Conservation (phyloP, 2,113 vertebrate species). For the Xerus inauris region DNA sequence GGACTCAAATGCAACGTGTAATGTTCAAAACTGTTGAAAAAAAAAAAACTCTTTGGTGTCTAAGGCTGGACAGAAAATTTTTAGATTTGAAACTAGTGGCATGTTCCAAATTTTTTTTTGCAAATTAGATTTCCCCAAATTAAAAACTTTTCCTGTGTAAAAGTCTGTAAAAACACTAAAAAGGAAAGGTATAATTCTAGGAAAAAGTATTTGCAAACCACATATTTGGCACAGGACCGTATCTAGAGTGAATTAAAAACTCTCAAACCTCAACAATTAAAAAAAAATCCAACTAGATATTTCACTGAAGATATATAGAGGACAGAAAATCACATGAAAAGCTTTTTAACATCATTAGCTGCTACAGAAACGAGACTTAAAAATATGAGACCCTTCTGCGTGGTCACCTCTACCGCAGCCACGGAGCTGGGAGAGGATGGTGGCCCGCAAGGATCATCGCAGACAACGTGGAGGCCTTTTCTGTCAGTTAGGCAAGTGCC, state of each 20-base stretch:
- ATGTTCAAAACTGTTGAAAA: background rate
- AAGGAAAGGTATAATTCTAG: background rate
- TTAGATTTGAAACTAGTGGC: background rate
- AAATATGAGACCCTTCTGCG: background rate
- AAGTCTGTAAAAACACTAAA: background rate
- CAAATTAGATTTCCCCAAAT: background rate
- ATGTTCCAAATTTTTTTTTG: background rate
- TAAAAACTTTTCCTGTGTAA: background rate
- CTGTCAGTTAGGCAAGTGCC: too few species aligned
- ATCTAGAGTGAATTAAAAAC: background rate
- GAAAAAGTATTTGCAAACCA: background rate
- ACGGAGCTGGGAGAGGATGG: background rate
- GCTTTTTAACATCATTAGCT: background rate
- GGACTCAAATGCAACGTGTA: background rate
- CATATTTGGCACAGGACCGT: background rate
- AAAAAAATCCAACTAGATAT: background rate
- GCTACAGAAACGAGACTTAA: background rate
- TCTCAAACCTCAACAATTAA: background rate
- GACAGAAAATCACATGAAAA: background rate
- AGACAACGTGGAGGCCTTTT: background rate
- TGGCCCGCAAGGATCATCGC: background rate
- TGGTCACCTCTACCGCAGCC: background rate
- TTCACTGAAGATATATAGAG: background rate
- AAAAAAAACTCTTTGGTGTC: background rate
- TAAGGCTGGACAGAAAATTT: background rate